Conservation (phyloP, 2,797 vertebrate genomes). For the Acrocephalus scirpaceus region DNA sequence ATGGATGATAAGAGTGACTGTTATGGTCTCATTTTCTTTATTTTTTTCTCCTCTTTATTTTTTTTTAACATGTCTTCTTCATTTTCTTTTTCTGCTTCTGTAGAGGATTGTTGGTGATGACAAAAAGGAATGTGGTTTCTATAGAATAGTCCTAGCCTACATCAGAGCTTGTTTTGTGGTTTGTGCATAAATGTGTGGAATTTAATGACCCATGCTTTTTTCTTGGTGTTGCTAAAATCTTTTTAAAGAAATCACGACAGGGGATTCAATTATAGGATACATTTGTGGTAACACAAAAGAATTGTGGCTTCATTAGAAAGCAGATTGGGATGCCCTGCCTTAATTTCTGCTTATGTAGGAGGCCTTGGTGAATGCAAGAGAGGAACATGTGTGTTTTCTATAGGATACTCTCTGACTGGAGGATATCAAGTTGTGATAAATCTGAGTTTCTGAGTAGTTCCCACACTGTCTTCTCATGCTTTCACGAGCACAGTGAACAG, state of each 20-base stretch:
- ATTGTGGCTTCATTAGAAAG: neutral
- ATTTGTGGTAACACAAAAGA: neutral
- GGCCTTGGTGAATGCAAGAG: neutral
- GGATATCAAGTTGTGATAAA: slow-evolving; percentile 3
- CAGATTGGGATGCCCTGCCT: neutral
- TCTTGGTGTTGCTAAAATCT: neutral
- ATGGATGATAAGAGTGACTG: neutral
- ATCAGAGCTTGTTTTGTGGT: neutral
- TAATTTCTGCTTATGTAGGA: neutral
- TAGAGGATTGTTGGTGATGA: neutral
- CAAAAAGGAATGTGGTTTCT: neutral
- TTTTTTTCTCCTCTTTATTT: neutral
- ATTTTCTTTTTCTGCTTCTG: neutral
- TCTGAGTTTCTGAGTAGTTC: neutral
- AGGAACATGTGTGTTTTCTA: neutral
- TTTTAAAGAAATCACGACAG: neutral
- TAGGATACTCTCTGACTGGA: neutral
- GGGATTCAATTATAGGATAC: neutral
- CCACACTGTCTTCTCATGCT: slow-evolving; percentile 18
- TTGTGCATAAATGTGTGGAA: neutral
- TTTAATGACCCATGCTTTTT: neutral
- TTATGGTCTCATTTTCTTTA: neutral
- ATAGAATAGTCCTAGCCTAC: neutral
- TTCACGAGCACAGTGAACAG: neutral
- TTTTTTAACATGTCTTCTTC: neutral